phyloP scores from a whole-genome alignment of 1,140 invertebrate genomes.

The Chrysomallon squamiferum region DNA sequence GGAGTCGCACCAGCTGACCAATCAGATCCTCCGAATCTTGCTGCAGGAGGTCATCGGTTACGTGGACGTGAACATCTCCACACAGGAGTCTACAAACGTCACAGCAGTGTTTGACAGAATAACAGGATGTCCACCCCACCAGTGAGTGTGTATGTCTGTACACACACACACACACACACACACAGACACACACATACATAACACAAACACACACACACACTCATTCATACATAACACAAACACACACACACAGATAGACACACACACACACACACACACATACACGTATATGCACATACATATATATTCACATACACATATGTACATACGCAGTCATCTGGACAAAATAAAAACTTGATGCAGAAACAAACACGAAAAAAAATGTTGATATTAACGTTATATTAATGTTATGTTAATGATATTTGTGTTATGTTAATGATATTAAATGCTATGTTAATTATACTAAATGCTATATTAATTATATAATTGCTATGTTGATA shows the following conservation, averaged over 20 bases:
- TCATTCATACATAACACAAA: neutral
- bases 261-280: neutral
- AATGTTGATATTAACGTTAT: no score
- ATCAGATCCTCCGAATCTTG: conserved; percentile 72
- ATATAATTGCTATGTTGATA: no score
- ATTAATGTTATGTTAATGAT: no score
- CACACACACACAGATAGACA: conserved; percentile 1
- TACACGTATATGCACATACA: neutral
- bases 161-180: neutral
- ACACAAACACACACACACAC: neutral
- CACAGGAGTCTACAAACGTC: conserved; percentile 64
- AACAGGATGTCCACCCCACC: conserved; percentile 32
- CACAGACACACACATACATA: neutral
- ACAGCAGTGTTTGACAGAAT: conserved; percentile 54
- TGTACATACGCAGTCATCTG: no score
- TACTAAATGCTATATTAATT: no score
- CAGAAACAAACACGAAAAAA: no score
- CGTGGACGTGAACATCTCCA: conserved; percentile 65
- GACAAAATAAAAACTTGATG: no score
- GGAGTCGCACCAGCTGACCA: conserved; percentile 70
- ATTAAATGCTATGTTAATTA: no score
- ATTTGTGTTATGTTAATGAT: no score
- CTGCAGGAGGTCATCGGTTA: conserved; percentile 73
- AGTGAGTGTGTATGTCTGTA: conserved; percentile 7
- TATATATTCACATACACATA: neutral